Evolutionary conservation across 2,113 vertebrate genomes (phyloP).

Genomic region (Hemiscyllium ocellatum): DNA sequence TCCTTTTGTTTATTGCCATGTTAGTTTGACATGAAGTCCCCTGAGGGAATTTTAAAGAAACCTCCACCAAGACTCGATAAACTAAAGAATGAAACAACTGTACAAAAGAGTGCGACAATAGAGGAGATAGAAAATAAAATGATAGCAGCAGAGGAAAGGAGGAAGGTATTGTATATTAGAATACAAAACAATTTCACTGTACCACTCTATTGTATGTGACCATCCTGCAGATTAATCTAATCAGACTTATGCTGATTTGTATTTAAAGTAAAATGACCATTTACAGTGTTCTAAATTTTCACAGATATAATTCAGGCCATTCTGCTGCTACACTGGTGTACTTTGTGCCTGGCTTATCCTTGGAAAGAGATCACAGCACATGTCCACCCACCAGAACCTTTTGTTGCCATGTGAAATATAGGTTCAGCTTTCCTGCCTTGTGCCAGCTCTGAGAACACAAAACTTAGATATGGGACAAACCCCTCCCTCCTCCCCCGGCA

Average conservation of each 20-base stretch:
- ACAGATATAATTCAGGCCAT: neutral
- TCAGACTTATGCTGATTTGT: neutral
- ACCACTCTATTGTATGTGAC: neutral
- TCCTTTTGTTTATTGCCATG: neutral
- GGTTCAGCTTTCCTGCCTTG: neutral
- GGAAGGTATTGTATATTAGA: constrained; percentile 51
- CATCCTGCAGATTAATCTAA: neutral
- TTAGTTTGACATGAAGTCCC: constrained; percentile 44
- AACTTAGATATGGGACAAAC: neutral
- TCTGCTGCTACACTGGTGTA: neutral
- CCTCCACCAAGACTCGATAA: constrained; percentile 68
- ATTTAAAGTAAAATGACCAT: neutral
- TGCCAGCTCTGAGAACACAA: neutral
- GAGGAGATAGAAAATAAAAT: constrained; percentile 64
- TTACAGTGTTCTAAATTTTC: neutral
- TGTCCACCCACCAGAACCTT: neutral
- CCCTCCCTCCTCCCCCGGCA: neutral
- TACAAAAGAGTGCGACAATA: constrained; percentile 48
- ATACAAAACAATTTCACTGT: neutral
- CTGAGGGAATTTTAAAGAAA: constrained; percentile 49
- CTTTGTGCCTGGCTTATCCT: neutral
- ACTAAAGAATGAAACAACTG: constrained; percentile 51
- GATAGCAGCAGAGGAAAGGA: constrained; percentile 55
- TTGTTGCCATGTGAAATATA: neutral
- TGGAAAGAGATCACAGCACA: neutral